These are phyloP conservation scores for Caenorhabditis macrosperma DNA, from an alignment of 2,888 invertebrate species.

Conservation along the genomic window DNA sequence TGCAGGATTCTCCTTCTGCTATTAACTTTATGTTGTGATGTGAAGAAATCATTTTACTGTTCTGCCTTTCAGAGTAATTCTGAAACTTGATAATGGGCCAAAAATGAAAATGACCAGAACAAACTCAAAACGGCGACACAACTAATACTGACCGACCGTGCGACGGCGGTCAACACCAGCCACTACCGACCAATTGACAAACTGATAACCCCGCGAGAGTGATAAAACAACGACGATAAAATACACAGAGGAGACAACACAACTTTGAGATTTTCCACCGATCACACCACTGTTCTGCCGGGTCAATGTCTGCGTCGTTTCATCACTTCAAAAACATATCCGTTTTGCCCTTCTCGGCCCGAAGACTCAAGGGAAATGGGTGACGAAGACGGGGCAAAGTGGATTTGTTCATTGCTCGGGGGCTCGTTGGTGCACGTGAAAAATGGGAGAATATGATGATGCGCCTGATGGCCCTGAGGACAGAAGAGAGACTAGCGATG, in stretches of 20 bases:
- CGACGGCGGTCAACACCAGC: conserved; percentile 9
- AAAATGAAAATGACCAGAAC: not conserved
- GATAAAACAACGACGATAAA: conserved; percentile 27
- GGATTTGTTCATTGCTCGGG: conserved; percentile 25
- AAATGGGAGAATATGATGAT: not conserved
- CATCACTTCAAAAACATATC: conserved; percentile 1
- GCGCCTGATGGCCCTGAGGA: not conserved
- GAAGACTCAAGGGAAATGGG: not conserved
- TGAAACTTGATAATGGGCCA: too few relatives aligned
- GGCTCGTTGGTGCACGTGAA: not conserved
- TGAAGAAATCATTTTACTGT: too few relatives aligned
- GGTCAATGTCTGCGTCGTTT: conserved; percentile 3
- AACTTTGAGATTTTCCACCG: conserved; percentile 1
- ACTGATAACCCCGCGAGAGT: conserved; percentile 20
- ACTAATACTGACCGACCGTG: conserved; percentile 8
- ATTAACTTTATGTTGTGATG: not conserved
- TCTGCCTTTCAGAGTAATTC: too few relatives aligned
- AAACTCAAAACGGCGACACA: conserved; percentile 6
- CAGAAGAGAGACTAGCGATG: not conserved
- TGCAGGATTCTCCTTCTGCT: not conserved
- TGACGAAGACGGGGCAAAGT: not conserved
- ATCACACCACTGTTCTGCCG: conserved; percentile 10
- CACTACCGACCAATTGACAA: conserved; percentile 27
- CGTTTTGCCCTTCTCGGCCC: not conserved
- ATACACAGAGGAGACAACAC: conserved; percentile 12